Evolutionary conservation across 1,140 invertebrate genomes (phyloP).

Genomic region (Atta texana): DNA sequence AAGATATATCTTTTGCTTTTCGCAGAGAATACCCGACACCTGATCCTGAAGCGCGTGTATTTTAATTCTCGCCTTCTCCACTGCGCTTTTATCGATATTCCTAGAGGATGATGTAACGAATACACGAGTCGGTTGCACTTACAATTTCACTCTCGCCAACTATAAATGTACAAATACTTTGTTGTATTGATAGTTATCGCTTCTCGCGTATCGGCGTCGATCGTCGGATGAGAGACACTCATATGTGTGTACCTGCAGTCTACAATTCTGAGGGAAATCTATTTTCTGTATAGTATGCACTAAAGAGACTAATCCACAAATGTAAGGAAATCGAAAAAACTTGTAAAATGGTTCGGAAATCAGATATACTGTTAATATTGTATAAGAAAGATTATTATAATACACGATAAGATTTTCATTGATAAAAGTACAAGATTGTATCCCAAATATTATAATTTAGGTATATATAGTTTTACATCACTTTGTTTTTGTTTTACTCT

Average conservation of each 20-base stretch:
- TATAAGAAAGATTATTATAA: constrained; percentile 26
- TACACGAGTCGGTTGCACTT: background rate
- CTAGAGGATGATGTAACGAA: background rate
- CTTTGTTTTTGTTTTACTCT: background rate
- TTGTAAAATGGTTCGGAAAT: constrained; percentile 24
- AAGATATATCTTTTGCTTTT: constrained; percentile 12
- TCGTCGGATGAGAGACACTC: background rate
- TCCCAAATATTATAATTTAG: constrained; percentile 24
- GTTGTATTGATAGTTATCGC: constrained; percentile 27
- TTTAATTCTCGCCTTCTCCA: constrained; percentile 22
- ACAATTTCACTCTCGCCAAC: constrained; percentile 34
- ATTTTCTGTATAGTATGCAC: constrained; percentile 42
- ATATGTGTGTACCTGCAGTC: constrained; percentile 31
- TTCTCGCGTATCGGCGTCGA: constrained; percentile 14
- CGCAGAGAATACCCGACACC: constrained; percentile 21
- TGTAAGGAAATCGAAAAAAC: background rate
- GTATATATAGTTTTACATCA: constrained; percentile 13
- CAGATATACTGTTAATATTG: constrained; percentile 23
- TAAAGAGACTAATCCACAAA: constrained; percentile 10
- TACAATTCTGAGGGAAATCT: constrained; percentile 32
- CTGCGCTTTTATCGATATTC: constrained; percentile 8
- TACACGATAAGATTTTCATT: constrained; percentile 28
- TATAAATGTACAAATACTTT: constrained; percentile 60
- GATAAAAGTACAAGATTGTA: constrained; percentile 41
- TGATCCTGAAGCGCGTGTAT: constrained; percentile 9